Evolutionary conservation across 2,888 invertebrate genomes (phyloP).

Genomic region (Cistogaster globosa): DNA sequence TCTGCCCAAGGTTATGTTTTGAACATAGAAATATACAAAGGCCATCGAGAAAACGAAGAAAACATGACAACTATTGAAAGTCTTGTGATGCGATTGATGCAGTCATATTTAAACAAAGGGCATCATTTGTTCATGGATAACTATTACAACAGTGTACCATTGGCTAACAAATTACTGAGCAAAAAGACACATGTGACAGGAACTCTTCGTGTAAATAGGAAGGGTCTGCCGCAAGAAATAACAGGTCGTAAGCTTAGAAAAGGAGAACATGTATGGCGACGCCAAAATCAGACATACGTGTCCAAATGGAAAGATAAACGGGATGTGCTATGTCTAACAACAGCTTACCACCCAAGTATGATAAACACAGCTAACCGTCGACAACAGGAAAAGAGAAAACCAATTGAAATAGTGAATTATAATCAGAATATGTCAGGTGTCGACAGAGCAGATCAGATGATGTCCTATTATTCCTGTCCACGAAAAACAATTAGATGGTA

Average conservation of each 20-base stretch:
- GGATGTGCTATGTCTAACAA: slow-evolving; percentile 48
- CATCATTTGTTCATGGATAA: slow-evolving; percentile 50
- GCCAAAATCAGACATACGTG: slow-evolving; percentile 36
- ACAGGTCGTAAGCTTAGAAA: slow-evolving; percentile 42
- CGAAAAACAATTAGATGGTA: slow-evolving; percentile 22
- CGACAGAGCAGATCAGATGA: slow-evolving; percentile 51
- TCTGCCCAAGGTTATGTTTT: slow-evolving; percentile 48
- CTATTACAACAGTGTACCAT: slow-evolving; percentile 49
- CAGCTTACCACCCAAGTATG: slow-evolving; percentile 47
- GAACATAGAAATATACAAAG: slow-evolving; percentile 48
- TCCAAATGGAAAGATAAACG: slow-evolving; percentile 48
- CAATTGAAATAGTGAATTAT: slow-evolving; percentile 47
- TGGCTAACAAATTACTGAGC: slow-evolving; percentile 31
- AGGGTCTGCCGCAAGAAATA: slow-evolving; percentile 31
- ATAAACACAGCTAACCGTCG: slow-evolving; percentile 30
- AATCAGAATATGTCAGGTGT: slow-evolving; percentile 53
- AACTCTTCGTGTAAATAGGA: slow-evolving; percentile 43
- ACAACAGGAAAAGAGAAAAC: slow-evolving; percentile 44
- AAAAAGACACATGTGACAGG: slow-evolving; percentile 31
- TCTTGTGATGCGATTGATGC: slow-evolving; percentile 40
- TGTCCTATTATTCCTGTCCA: slow-evolving; percentile 41
- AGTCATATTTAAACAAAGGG: slow-evolving; percentile 44
- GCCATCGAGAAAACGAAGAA: not conserved
- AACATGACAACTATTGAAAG: slow-evolving; percentile 41
- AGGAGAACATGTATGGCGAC: slow-evolving; percentile 45